Evolutionary conservation across 2,888 invertebrate species (phyloP), one percentile per base, ranked within the genome.

Genomic region (Acleris literana): DNA sequence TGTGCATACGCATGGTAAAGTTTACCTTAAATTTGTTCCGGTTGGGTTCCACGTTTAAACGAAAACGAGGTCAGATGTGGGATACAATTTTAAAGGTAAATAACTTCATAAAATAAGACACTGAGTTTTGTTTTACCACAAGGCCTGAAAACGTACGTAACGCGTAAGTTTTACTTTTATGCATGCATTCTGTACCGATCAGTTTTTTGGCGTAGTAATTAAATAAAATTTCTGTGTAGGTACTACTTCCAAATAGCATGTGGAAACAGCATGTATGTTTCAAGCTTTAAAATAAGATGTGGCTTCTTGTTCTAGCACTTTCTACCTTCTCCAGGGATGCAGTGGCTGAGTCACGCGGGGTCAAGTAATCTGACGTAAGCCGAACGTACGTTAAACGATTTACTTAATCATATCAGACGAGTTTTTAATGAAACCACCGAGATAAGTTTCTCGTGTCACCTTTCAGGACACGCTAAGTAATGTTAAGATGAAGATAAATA

Each of bases 321-420:
- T 80, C 78, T 73, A 74, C 79, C 77, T 81, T 80, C 79, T 74
- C 71, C 65, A 55, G 43, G 51, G 60, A 25, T 53, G 46, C 33
- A 29, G 43, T 25, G 51, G 56, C 59, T 70, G 70, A 70, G 61
- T 70, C 70, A 70, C 63, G 39, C 57, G 54, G 64, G 68, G 71
- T 73, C 79, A 80, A 78, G 67, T 76, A 71, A 77, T 76, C 76
- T 83, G 82, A 83, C 77, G 79, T 82, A 83, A 82, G 65, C 62
- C 55, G 56, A 54, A 56, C 64, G 64, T 71, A 69, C 63, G 66
- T 68, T 59, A 57, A 70, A 63, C 68, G 66, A 66, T 66, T 66
- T 62, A 66, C 66, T 66, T 66, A 66, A 66, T 66, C 66, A 66
- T 62, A 57, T 66, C 62, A 48, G 66, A 66, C 66, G 62, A 57